phyloP scores from a whole-genome alignment of 1,140 invertebrate genomes.

The Philotrypesis tridentata region DNA sequence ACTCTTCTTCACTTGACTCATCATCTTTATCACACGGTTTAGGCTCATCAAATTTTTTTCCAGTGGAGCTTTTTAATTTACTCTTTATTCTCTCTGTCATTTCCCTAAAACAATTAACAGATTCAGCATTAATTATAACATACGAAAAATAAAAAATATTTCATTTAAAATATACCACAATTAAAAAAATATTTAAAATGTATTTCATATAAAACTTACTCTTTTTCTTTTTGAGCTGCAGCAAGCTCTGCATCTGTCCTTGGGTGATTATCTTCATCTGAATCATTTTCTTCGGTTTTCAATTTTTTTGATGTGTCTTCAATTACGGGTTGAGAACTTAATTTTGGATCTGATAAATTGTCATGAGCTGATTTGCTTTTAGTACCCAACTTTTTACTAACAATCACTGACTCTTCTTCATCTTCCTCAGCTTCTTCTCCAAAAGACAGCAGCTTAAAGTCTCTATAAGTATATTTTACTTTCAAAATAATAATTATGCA shows the following conservation, averaged over 20 bases:
- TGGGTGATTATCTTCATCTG: slow-evolving; percentile 63
- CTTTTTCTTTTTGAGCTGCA: slow-evolving; percentile 55
- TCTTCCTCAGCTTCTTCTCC: slow-evolving; percentile 98
- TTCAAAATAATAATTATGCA: slow-evolving; percentile 2
- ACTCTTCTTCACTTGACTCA: slow-evolving; percentile 73
- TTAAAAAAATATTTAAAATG: slow-evolving; percentile 17
- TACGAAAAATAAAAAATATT: no score
- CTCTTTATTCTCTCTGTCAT: slow-evolving; percentile 72
- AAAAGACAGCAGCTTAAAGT: slow-evolving; percentile 97
- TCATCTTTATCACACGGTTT: slow-evolving; percentile 57
- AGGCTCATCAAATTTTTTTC: slow-evolving; percentile 66
- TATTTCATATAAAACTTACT: slow-evolving; percentile 53
- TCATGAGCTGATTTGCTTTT: slow-evolving; percentile 96
- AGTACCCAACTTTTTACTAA: slow-evolving; percentile 79
- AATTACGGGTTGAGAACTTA: slow-evolving; percentile 82
- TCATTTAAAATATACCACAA: slow-evolving; percentile 31
- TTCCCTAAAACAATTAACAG: slow-evolving; percentile 62
- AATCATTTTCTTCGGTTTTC: slow-evolving; percentile 58
- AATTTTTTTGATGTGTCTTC: slow-evolving; percentile 55
- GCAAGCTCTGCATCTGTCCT: slow-evolving; percentile 3
- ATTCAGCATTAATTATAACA: no score
- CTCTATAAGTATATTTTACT: slow-evolving; percentile 76
- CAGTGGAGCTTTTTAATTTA: slow-evolving; percentile 72
- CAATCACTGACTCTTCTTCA: slow-evolving; percentile 86
- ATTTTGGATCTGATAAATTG: slow-evolving; percentile 90